Evolutionary conservation across 2,888 invertebrate species (phyloP).

Genomic region (Ophion slaviceki): DNA sequence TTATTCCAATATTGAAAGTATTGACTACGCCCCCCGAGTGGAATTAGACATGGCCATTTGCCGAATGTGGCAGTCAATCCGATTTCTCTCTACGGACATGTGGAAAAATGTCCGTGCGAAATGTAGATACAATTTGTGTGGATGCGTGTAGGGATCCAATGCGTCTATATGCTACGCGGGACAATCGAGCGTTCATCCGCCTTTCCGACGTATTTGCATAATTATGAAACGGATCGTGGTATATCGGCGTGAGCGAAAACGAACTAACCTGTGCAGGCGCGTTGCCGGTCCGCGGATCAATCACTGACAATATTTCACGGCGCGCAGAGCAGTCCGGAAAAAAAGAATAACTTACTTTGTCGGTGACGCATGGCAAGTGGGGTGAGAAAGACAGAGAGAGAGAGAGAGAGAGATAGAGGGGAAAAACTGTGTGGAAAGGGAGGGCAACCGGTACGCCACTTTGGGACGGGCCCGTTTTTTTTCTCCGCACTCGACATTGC

Average conservation of each 20-base stretch:
- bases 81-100: no score
- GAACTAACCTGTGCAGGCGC: conserved; percentile 38
- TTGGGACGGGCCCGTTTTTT: conserved; percentile 49
- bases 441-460: conserved; percentile 58
- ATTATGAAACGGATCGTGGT: conserved; percentile 73
- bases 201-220: conserved; percentile 74
- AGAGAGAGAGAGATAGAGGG: conserved; percentile 25
- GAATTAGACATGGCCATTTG: no score
- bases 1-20: no score
- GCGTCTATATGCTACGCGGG: no score
- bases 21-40: no score
- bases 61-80: no score
- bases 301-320: conserved; percentile 75
- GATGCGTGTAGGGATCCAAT: not conserved
- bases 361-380: conserved; percentile 36
- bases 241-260: conserved; percentile 6
- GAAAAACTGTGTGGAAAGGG: conserved; percentile 40
- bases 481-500: conserved; percentile 51
- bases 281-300: conserved; percentile 71
- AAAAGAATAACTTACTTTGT: conserved; percentile 71
- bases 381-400: not conserved
- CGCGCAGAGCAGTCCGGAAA: conserved; percentile 44
- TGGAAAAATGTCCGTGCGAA: not conserved
- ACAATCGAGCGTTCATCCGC: not conserved
- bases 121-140: not conserved